Evolutionary conservation across 2,888 invertebrate genomes (phyloP).

Genomic region (Orthosia gothica): DNA sequence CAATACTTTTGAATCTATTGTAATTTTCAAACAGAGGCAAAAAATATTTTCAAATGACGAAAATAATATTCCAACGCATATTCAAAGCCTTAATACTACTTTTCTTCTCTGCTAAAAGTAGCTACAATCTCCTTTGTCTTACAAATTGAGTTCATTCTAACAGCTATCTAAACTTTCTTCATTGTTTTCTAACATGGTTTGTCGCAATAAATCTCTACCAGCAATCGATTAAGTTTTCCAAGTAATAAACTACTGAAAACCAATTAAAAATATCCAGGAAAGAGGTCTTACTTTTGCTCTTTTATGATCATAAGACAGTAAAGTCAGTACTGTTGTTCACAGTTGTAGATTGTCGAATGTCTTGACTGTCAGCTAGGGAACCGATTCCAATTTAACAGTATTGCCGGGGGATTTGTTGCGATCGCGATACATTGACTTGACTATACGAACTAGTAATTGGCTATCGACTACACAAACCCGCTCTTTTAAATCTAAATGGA

Average conservation of each 20-base stretch:
- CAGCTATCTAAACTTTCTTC: slow-evolving; percentile 53
- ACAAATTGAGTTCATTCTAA: slow-evolving; percentile 39
- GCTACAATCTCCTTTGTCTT: slow-evolving; percentile 25
- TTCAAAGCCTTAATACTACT: slow-evolving; percentile 16
- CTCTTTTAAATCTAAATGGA: slow-evolving; percentile 38
- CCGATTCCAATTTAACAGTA: slow-evolving; percentile 61
- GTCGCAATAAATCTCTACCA: slow-evolving; percentile 45
- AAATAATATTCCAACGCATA: not conserved
- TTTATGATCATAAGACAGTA: slow-evolving; percentile 24
- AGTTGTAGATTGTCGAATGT: slow-evolving; percentile 44
- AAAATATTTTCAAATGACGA: too few relatives aligned
- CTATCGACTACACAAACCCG: slow-evolving; percentile 15
- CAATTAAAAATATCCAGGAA: slow-evolving; percentile 43
- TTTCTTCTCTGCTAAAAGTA: slow-evolving; percentile 5
- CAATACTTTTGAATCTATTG: not conserved
- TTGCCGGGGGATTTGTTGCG: slow-evolving; percentile 47
- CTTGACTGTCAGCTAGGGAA: slow-evolving; percentile 61
- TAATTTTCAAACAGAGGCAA: not conserved
- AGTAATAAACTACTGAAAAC: slow-evolving; percentile 35
- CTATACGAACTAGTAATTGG: slow-evolving; percentile 50
- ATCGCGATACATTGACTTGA: slow-evolving; percentile 32
- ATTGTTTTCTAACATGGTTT: slow-evolving; percentile 23
- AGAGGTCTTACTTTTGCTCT: not conserved
- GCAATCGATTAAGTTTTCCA: slow-evolving; percentile 39
- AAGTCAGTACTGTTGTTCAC: slow-evolving; percentile 21